Evolutionary conservation across 1,140 invertebrate species (phyloP).

Genomic region (Lasaia peninsularis): DNA sequence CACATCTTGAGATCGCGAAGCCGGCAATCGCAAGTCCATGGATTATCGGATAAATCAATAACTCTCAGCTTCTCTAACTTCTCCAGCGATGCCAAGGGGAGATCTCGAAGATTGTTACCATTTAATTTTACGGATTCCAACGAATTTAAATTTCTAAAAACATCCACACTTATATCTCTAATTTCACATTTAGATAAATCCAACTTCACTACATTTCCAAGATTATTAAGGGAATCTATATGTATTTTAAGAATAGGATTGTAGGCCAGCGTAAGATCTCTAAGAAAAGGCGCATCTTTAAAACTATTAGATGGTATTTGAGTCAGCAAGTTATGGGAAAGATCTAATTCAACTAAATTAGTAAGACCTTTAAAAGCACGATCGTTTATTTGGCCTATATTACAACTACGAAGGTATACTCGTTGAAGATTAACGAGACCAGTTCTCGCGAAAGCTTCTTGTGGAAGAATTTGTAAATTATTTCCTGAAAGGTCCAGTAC

Average conservation of each 20-base stretch:
- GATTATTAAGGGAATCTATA: conserved; percentile 84
- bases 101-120: conserved; percentile 86
- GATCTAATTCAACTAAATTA: conserved; percentile 92
- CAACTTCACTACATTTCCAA: conserved; percentile 88
- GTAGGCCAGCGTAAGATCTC: conserved; percentile 86
- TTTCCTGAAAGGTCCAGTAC: conserved; percentile 93
- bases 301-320: conserved; percentile 88
- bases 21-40: conserved; percentile 93
- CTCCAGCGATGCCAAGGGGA: conserved; percentile 85
- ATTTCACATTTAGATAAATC: conserved; percentile 91
- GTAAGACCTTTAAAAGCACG: conserved; percentile 89
- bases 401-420: conserved; percentile 88
- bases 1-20: conserved; percentile 89
- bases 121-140: conserved; percentile 90
- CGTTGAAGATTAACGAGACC: conserved; percentile 91
- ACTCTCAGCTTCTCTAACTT: conserved; percentile 85
- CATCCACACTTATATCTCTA: conserved; percentile 84
- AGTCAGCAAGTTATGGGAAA: conserved; percentile 89
- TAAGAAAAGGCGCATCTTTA: conserved; percentile 85
- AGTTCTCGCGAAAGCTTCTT: conserved; percentile 87
- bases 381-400: conserved; percentile 90
- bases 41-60: conserved; percentile 93
- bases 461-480: conserved; percentile 88
- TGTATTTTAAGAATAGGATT: conserved; percentile 91
- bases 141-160: conserved; percentile 86